Evolutionary conservation across 2,888 invertebrate species (phyloP), one percentile per base, ranked within the genome.

Genomic region (Stenurella melanura): DNA sequence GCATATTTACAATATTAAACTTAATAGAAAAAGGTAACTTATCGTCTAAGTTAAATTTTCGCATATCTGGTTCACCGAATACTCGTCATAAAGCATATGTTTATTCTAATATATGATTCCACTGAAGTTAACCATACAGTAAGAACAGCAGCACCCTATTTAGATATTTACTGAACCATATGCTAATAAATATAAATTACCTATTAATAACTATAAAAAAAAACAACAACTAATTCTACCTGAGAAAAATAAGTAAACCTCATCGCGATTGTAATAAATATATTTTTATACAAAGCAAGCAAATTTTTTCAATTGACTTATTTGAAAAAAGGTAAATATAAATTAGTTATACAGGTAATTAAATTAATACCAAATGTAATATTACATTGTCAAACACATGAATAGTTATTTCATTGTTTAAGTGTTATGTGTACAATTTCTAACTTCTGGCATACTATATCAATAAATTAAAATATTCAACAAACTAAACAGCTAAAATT

Each of bases 241-340:
- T 64, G 70, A 63, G 70, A 70, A 70, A 75, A 57, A 38, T 66
- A 74, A 74, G 66, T 66, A 66, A 73, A 64, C 64, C 61, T 64
- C 38, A 11, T 56, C 30, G 26, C 60, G 12, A 74, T n/a, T 11
- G 42, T 30, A 61, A 74, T 68, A 69, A 74, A 69, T 74, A 69
- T 38, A 18, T 58, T 63, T 63, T 26, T 63, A 50, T 72, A 61
- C 72, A 72, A 72, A 61, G 18, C 30, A 72, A 63, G 26, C 42
- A 42, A 71, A 61, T 57, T 71, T 56, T 71, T 66, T 18, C 63
- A 63, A 64, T 18, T 42, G 17, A 38, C 64, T 42, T 64, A 64
- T 38, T 34, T 50, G 30, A 50, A 30, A 30, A 61, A 19, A 61
- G 17, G 30, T 42, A 42, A 64, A 17, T 64, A 38, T 42, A 38